These are phyloP conservation scores for Ametastegia equiseti DNA, from an alignment of 2,888 invertebrate genomes.

Conservation along the genomic window DNA sequence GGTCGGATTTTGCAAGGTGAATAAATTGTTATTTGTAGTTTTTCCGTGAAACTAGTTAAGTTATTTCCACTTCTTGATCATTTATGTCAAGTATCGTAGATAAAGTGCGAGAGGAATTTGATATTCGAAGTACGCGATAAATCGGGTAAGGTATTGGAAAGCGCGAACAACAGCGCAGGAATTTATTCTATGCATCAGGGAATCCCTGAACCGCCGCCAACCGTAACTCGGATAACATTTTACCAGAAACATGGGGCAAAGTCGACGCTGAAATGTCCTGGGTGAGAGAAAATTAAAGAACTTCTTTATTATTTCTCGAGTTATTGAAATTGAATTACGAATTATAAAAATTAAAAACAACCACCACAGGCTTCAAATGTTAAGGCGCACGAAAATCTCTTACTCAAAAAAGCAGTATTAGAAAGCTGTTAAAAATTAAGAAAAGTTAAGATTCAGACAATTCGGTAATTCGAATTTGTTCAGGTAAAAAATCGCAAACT, in stretches of 20 bases:
- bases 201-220: slow-evolving; percentile 75
- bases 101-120: slow-evolving; percentile 75
- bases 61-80: not conserved
- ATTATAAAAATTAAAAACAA: too few species aligned
- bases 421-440: too few species aligned
- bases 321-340: too few species aligned
- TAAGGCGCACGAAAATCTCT: too few species aligned
- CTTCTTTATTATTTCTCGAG: not conserved
- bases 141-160: slow-evolving; percentile 78
- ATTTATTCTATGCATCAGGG: slow-evolving; percentile 78
- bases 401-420: too few species aligned
- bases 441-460: too few species aligned
- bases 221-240: slow-evolving; percentile 73
- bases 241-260: slow-evolving; percentile 73
- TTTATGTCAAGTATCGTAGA: slow-evolving; percentile 62
- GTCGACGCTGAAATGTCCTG: slow-evolving; percentile 77
- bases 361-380: too few species aligned
- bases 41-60: not conserved
- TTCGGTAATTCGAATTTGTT: too few species aligned
- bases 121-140: slow-evolving; percentile 79
- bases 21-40: too few species aligned
- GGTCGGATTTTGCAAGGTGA: slow-evolving; percentile 78
- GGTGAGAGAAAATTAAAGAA: slow-evolving; percentile 74
- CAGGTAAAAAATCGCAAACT: too few species aligned
- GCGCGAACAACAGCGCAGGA: slow-evolving; percentile 81